Percentiles rank a stretch among this genome's conserved stretches.
Conservation (phyloP, 2,797 vertebrate genomes). For the Sitta carolinensis region DNA sequence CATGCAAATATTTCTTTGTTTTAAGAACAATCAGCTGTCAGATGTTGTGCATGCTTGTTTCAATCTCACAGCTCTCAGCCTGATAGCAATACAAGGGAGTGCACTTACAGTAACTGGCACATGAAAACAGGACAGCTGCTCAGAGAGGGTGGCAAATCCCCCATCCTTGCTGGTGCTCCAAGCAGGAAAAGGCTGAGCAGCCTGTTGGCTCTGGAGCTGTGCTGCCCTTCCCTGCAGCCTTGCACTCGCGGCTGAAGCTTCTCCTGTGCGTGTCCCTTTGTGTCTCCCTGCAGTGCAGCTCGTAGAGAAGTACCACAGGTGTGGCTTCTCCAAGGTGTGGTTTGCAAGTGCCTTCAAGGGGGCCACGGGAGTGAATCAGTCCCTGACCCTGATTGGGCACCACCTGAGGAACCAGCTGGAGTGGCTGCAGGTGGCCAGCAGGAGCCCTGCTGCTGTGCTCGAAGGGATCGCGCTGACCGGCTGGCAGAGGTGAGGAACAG, state of each 20-base stretch:
- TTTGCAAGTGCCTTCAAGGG: constrained; percentile 96
- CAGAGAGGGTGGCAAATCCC: not conserved
- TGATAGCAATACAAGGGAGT: not conserved
- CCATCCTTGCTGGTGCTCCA: not conserved
- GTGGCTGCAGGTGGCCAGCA: constrained; percentile 87
- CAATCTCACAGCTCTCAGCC: not conserved
- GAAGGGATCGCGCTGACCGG: constrained; percentile 90
- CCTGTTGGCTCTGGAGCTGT: not conserved
- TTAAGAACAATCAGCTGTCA: not conserved
- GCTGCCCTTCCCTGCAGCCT: not conserved
- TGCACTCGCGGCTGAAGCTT: not conserved
- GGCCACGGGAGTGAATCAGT: constrained; percentile 85
- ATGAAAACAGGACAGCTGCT: not conserved
- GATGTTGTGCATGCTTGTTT: not conserved
- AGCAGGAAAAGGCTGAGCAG: not conserved
- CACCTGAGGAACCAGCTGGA: constrained; percentile 89
- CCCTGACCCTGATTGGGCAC: constrained; percentile 83
- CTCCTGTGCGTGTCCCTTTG: not conserved
- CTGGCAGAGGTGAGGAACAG: constrained; percentile 89
- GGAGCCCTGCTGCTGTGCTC: constrained; percentile 63
- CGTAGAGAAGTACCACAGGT: constrained; percentile 84
- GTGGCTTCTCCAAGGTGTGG: constrained; percentile 88
- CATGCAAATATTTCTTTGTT: not conserved
- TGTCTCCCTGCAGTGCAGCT: constrained; percentile 78
- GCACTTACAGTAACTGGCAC: not conserved